phyloP scores from a whole-genome alignment of 2,797 vertebrate genomes.

The Cryptoprocta ferox region DNA sequence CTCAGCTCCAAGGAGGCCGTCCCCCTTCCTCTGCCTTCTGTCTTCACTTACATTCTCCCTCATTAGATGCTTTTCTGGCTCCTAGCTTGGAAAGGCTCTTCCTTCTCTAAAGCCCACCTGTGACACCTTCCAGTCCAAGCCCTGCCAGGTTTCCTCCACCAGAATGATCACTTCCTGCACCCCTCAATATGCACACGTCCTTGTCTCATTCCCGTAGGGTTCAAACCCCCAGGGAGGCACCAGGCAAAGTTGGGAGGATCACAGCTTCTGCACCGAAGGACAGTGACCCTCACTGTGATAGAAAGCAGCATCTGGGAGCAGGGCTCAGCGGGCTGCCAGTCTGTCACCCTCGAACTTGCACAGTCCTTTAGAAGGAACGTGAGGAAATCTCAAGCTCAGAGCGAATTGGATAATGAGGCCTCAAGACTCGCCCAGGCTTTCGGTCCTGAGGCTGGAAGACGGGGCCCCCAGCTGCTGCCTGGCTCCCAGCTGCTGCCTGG shows the following conservation, averaged over 20 bases:
- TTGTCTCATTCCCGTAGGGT: background rate
- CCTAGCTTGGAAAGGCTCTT: background rate
- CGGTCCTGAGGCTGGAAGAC: fast-evolving
- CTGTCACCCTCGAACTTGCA: background rate
- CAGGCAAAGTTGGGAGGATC: background rate
- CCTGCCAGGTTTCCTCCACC: background rate
- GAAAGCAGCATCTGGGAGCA: background rate
- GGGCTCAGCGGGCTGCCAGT: background rate
- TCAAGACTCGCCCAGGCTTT: background rate
- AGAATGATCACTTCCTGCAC: fast-evolving
- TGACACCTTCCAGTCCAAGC: no score
- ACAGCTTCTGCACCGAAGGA: background rate
- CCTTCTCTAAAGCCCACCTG: fast-evolving
- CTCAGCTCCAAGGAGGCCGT: fast-evolving
- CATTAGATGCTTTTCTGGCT: fast-evolving
- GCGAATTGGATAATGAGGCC: background rate
- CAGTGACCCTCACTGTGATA: background rate
- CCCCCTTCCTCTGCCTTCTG: fast-evolving
- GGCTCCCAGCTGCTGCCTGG: background rate
- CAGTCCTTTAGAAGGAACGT: background rate
- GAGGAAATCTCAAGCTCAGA: background rate
- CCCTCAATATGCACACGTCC: fast-evolving
- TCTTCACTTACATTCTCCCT: no score
- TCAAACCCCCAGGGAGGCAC: background rate
- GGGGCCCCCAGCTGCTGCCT: background rate